Evolutionary conservation across 2,888 invertebrate genomes (phyloP).

Genomic region (Machimus rusticus): DNA sequence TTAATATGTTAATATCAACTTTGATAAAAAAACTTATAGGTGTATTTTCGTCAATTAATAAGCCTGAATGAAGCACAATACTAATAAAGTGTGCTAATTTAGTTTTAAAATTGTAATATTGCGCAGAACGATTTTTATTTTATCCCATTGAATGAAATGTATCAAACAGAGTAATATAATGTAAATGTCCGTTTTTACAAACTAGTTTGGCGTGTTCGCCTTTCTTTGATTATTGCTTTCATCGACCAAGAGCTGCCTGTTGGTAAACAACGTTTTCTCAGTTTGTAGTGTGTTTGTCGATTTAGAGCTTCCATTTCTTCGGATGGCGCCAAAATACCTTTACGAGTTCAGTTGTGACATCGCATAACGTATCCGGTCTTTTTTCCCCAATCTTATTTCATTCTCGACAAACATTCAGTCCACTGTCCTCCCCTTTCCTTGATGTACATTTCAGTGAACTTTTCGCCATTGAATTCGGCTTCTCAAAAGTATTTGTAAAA

Average conservation of each 20-base stretch:
- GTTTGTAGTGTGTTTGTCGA: constrained; percentile 12
- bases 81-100: too few species aligned
- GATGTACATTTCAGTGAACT: background rate
- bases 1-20: too few species aligned
- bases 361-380: constrained; percentile 45
- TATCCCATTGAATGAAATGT: background rate
- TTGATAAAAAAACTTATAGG: too few species aligned
- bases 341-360: constrained; percentile 45
- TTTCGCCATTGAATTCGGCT: background rate
- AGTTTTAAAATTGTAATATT: background rate
- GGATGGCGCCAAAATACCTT: constrained; percentile 47
- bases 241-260: constrained; percentile 3
- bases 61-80: background rate
- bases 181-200: constrained; percentile 1
- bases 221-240: background rate
- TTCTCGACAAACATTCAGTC: background rate
- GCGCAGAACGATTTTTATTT: background rate
- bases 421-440: background rate
- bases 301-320: constrained; percentile 24
- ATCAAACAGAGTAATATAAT: constrained; percentile 16
- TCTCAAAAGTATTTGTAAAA: background rate
- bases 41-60: too few species aligned
- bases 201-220: background rate
- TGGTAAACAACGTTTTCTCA: constrained; percentile 17
- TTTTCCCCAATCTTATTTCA: constrained; percentile 11